phyloP scores from a whole-genome alignment of 2,797 vertebrate species.

The Peromyscus melanophrys region DNA sequence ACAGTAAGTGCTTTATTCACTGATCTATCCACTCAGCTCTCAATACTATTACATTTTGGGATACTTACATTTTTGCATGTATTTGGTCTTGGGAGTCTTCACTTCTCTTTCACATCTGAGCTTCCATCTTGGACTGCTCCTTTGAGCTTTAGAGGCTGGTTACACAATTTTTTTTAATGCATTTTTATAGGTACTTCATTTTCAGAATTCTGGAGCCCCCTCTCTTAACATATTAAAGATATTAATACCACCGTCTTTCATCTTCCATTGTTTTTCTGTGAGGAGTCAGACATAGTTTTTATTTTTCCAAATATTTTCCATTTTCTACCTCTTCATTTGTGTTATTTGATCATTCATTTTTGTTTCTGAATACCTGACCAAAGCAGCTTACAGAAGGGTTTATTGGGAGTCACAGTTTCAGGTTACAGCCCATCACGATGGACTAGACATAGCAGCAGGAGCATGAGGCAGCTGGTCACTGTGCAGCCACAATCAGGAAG shows the following conservation, averaged over 20 bases:
- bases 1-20: not conserved
- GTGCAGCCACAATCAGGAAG: not conserved
- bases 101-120: not conserved
- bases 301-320: not conserved
- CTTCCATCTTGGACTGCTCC: not conserved
- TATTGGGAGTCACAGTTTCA: not conserved
- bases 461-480: not conserved
- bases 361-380: not conserved
- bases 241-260: not conserved
- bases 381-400: not conserved
- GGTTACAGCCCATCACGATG: not conserved
- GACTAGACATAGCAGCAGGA: not conserved
- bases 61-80: not conserved
- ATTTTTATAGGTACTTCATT: not conserved
- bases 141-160: not conserved
- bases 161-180: constrained; percentile 18
- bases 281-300: not conserved
- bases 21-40: not conserved
- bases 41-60: not conserved
- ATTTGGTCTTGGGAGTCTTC: not conserved
- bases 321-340: not conserved
- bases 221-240: not conserved
- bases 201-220: not conserved
- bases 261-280: not conserved
- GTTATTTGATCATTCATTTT: not conserved